phyloP scores from a whole-genome alignment of 2,797 vertebrate genomes.

The Spheniscus humboldti region DNA sequence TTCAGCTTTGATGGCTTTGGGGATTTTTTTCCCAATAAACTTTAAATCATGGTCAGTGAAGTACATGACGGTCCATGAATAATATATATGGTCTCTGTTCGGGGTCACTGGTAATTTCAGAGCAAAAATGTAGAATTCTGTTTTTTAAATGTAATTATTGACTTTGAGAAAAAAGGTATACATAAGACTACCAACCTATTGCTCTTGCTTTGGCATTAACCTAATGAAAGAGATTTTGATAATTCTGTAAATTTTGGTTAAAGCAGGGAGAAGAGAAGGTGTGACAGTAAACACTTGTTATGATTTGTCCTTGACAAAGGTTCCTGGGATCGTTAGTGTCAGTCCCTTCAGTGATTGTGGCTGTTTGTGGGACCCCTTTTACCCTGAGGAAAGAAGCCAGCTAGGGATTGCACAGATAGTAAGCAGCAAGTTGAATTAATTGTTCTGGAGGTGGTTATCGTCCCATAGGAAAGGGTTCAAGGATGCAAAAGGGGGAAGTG shows the following conservation, averaged over 20 bases:
- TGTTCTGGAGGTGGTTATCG: neutral
- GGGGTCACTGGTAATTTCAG: neutral
- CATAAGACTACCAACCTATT: neutral
- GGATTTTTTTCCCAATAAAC: neutral
- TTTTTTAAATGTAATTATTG: neutral
- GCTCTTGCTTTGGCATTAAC: neutral
- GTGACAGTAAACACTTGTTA: neutral
- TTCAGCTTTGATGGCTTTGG: neutral
- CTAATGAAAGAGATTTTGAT: neutral
- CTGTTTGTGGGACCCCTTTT: neutral
- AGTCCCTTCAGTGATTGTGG: neutral
- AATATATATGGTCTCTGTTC: neutral
- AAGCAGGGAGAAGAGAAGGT: neutral
- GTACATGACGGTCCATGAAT: neutral
- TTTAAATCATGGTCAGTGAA: neutral
- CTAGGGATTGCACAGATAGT: neutral
- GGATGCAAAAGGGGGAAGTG: neutral
- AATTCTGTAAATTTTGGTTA: neutral
- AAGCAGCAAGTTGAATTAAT: neutral
- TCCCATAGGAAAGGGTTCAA: neutral
- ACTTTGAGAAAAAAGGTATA: neutral
- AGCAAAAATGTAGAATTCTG: neutral
- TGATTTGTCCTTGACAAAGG: neutral
- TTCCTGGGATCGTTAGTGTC: neutral
- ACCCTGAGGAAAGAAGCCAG: neutral